phyloP scores from a whole-genome alignment of 2,113 vertebrate species.

The Sciurus niger region DNA sequence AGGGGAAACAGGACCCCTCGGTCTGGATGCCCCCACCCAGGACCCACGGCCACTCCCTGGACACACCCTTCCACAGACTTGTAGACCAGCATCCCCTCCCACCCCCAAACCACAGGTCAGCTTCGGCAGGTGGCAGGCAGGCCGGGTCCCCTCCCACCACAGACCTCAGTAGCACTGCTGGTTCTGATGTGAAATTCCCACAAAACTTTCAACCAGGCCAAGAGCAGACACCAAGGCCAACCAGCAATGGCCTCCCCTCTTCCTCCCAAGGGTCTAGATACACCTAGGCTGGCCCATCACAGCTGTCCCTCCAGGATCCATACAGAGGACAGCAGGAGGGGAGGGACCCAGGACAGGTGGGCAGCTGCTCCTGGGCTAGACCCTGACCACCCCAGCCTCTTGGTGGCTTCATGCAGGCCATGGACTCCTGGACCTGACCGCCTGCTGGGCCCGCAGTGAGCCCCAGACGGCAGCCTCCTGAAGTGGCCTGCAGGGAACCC shows the following conservation, averaged over 20 bases:
- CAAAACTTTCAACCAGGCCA: not conserved
- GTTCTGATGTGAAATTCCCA: not conserved
- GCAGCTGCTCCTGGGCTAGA: not conserved
- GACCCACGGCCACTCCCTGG: rapidly evolving
- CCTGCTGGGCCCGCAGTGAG: not conserved
- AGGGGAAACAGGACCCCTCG: too few relatives aligned
- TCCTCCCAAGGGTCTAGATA: not conserved
- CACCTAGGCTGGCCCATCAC: not conserved
- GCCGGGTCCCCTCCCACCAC: rapidly evolving
- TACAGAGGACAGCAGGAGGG: not conserved
- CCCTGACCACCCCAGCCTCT: not conserved
- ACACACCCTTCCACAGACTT: rapidly evolving
- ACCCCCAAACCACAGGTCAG: not conserved
- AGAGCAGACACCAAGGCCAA: not conserved
- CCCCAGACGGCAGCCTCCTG: not conserved
- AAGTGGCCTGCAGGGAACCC: not conserved
- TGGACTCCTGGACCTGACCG: too few relatives aligned
- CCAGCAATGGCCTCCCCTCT: too few relatives aligned
- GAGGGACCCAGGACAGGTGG: too few relatives aligned
- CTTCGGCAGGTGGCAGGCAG: rapidly evolving
- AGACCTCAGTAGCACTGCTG: too few relatives aligned
- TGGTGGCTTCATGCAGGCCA: not conserved
- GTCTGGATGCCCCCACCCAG: rapidly evolving
- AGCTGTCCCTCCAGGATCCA: not conserved
- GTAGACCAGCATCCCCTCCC: not conserved